Evolutionary conservation across 1,140 invertebrate genomes (phyloP).

Genomic region (Dufourea novaeangliae): DNA sequence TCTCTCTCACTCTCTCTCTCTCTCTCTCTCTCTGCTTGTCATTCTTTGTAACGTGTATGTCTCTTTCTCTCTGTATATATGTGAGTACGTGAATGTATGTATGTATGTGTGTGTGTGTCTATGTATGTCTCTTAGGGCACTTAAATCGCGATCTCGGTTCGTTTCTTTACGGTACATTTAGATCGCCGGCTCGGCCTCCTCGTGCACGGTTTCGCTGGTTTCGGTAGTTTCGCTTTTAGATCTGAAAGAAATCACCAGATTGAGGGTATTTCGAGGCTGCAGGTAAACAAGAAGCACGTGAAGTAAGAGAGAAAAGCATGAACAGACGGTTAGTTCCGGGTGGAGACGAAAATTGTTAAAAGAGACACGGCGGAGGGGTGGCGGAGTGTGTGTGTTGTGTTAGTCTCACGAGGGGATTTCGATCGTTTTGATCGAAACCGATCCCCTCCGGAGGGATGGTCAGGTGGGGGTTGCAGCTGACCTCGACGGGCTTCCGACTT

Average conservation of each 20-base stretch:
- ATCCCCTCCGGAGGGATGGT: conserved; percentile 32
- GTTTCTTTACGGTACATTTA: conserved; percentile 52
- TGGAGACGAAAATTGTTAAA: background rate
- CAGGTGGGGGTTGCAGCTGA: conserved; percentile 5
- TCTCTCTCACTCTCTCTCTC: no score
- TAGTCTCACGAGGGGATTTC: background rate
- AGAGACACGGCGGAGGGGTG: no score
- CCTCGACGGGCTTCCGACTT: background rate
- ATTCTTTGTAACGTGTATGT: no score
- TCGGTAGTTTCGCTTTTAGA: conserved; percentile 80
- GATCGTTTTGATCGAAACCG: background rate
- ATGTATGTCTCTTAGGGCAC: background rate
- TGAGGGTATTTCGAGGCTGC: conserved; percentile 67
- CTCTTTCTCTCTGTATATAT: no score
- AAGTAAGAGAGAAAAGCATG: conserved; percentile 36
- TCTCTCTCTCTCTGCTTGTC: no score
- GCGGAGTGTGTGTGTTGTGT: background rate
- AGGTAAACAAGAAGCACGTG: conserved; percentile 55
- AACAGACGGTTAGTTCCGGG: conserved; percentile 29
- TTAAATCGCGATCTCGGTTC: conserved; percentile 9
- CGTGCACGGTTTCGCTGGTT: conserved; percentile 73
- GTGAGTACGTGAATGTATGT: background rate
- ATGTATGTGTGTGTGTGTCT: conserved; percentile 5
- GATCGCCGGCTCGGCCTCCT: conserved; percentile 76
- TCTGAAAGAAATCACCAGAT: conserved; percentile 80